A percentile compares a stretch with the other conserved stretches of the same genome.
Conservation (phyloP, 2,888 invertebrate species). For the Eugnorisma glareosa region DNA sequence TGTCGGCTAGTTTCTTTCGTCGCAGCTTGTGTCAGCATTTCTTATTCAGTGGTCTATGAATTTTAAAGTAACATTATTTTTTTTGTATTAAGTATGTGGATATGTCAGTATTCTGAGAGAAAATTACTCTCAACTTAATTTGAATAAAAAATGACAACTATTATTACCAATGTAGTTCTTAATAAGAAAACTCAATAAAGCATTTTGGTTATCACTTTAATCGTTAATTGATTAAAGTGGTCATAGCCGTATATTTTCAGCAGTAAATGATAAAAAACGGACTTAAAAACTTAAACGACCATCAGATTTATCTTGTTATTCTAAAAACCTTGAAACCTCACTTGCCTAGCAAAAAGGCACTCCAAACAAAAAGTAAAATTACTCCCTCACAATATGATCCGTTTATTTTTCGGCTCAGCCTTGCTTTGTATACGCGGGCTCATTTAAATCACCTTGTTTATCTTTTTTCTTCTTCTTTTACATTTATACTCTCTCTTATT, state of each 20-base stretch:
- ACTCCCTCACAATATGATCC: constrained; percentile 43
- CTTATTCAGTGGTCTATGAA: constrained; percentile 12
- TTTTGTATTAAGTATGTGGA: not conserved
- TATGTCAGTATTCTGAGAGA: not conserved
- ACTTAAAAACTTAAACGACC: constrained; percentile 7
- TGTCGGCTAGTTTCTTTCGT: constrained; percentile 5
- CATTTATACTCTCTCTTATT: constrained; percentile 29
- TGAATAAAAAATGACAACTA: not conserved
- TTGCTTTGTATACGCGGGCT: constrained; percentile 46
- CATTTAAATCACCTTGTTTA: constrained; percentile 52
- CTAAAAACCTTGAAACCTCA: constrained; percentile 23
- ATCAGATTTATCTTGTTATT: constrained; percentile 19
- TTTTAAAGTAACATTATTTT: not conserved
- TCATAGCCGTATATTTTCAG: not conserved
- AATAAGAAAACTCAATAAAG: not conserved
- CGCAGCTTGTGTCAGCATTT: no score
- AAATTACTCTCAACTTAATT: not conserved
- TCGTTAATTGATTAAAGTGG: no score
- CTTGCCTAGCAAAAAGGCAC: constrained; percentile 23
- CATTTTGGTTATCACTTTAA: not conserved
- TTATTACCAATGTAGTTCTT: no score
- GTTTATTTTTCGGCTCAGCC: constrained; percentile 53
- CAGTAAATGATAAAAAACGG: constrained; percentile 7
- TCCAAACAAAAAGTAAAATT: constrained; percentile 49
- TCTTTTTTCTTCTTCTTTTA: constrained; percentile 40